These are phyloP conservation scores for Spea hammondii DNA, from an alignment of 2,797 vertebrate species.

Conservation along the genomic window DNA sequence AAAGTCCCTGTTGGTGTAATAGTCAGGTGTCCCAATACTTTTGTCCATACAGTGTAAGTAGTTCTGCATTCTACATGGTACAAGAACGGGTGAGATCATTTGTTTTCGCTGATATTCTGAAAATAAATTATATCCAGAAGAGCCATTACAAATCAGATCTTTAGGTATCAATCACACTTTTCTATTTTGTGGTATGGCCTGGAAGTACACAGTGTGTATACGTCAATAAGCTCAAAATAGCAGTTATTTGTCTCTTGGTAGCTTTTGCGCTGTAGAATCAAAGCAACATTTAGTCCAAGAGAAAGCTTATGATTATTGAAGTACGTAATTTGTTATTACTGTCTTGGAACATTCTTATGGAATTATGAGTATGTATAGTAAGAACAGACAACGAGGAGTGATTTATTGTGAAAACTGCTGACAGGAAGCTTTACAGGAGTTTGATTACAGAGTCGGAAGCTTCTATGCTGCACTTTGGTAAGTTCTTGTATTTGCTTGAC, in stretches of 20 bases:
- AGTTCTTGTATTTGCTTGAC: no score
- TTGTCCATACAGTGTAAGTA: no score
- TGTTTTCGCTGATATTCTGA: no score
- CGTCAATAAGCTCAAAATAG: slow-evolving; percentile 22
- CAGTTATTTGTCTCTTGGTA: slow-evolving; percentile 21
- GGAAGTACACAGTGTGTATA: slow-evolving; percentile 20
- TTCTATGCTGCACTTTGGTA: no score
- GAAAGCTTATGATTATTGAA: slow-evolving; percentile 34
- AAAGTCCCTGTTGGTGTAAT: no score
- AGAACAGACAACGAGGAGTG: slow-evolving; percentile 13
- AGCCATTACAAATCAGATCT: slow-evolving; percentile 23
- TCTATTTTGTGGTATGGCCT: slow-evolving; percentile 24
- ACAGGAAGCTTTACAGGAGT: neutral
- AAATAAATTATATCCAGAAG: slow-evolving; percentile 17
- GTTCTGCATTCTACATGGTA: no score
- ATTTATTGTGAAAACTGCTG: neutral
- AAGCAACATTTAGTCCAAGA: slow-evolving; percentile 30
- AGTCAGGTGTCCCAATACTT: no score
- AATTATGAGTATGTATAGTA: neutral
- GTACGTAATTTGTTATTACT: slow-evolving; percentile 31
- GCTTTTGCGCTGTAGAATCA: slow-evolving; percentile 20
- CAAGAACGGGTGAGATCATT: no score
- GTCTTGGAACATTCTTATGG: slow-evolving; percentile 16
- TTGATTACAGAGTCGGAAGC: no score
- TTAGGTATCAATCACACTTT: slow-evolving; percentile 17